These are phyloP conservation scores for Cheilosia grossa DNA, from an alignment of 2,888 invertebrate genomes.

Conservation along the genomic window DNA sequence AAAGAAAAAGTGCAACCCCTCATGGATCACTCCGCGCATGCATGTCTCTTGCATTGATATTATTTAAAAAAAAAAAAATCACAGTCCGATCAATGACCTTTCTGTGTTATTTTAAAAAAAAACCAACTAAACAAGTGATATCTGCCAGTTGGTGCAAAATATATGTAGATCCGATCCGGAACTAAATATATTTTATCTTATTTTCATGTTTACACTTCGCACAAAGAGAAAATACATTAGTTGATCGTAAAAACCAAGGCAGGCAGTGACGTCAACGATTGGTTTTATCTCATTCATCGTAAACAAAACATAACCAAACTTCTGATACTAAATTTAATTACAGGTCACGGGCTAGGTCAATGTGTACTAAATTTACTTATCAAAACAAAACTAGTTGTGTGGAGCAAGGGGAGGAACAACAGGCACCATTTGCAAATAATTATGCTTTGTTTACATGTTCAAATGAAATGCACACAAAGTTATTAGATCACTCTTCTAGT, in stretches of 20 bases:
- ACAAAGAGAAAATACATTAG: conserved; percentile 13
- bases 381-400: conserved; percentile 36
- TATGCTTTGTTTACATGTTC: not conserved
- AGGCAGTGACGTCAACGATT: conserved; percentile 30
- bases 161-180: conserved; percentile 21
- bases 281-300: conserved; percentile 3
- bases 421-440: not conserved
- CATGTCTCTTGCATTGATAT: not conserved
- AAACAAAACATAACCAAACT: conserved; percentile 11
- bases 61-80: not conserved
- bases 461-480: conserved; percentile 3
- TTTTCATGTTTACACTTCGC: not conserved
- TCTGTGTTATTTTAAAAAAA: not conserved
- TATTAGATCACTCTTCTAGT: conserved; percentile 20
- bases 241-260: conserved; percentile 27
- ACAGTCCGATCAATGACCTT: conserved; percentile 18
- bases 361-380: conserved; percentile 35
- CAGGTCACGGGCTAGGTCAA: conserved; percentile 47
- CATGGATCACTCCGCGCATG: not conserved
- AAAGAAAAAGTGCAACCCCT: not conserved
- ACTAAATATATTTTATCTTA: conserved; percentile 3
- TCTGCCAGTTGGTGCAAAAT: not conserved
- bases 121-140: not conserved
- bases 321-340: conserved; percentile 28
- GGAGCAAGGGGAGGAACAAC: not conserved